Evolutionary conservation across 92 coral and sea anemone genomes (phyloP), one percentile per base, ranked within the genome.

Genomic region (Muricea muricata): DNA sequence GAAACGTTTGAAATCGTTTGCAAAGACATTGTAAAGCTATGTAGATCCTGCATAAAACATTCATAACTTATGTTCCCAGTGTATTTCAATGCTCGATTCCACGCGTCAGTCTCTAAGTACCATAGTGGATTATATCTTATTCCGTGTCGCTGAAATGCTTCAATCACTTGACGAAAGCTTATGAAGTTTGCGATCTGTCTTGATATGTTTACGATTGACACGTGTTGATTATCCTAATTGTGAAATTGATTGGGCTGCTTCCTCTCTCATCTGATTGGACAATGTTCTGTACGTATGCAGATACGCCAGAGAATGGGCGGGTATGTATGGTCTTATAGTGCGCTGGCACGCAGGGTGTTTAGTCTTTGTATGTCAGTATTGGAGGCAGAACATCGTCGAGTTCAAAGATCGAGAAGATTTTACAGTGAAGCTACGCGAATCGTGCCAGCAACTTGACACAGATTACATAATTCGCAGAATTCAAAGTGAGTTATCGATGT

Each of bases 261-360:
- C 54, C 76, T 70, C 76, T 70, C 21, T 2, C 14, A 11, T 70
- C 55, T 70, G 18, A 70, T 70, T 70, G 76, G 76, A 24, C 39
- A 21, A 18, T 70, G 35, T 37, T 24, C 30, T 40, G 35, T 70
- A 40, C 76, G 76, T 70, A 24, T 9, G 14, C 21, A 70, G 54
- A 1, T 37, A 6, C 2, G 25, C 0, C 76, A 8, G 52, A 37
- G 76, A 11, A 24, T n/a, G n/a, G n/a, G n/a, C n/a, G 76, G 76
- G 15, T 21, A 54, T 21, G 4, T 34, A 8, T 21, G 1, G 6
- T 34, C 55, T 70, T 70, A 28, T 42, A 42, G 30, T 35, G 52
- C 31, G 52, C 72, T 29, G 0, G 2, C 30, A 9, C 52, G 7
- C 76, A 35, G n/a, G n/a, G 76, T 34, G 55, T 70, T 25, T 37